phyloP scores from a whole-genome alignment of 2,113 vertebrate species.

The Odocoileus virginianus region DNA sequence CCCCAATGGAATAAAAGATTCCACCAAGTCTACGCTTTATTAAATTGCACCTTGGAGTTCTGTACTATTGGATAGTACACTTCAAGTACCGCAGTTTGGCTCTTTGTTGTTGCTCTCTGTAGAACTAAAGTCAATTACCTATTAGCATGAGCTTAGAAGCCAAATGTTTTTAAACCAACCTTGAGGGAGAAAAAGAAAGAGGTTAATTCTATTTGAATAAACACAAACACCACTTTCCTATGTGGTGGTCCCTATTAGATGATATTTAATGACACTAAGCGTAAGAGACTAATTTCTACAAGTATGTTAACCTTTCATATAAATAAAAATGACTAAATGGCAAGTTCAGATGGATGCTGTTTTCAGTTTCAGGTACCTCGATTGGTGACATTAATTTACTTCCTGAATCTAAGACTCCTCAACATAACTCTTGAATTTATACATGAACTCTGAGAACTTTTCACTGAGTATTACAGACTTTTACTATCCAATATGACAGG shows the following conservation, averaged over 20 bases:
- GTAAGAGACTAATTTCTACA: conserved; percentile 31
- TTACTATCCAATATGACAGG: background rate
- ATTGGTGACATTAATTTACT: background rate
- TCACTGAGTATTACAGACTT: background rate
- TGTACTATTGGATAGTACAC: background rate
- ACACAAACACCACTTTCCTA: background rate
- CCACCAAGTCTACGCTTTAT: conserved; percentile 40
- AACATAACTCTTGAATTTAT: background rate
- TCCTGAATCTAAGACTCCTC: background rate
- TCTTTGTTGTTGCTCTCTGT: conserved; percentile 18
- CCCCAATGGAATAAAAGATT: conserved; percentile 33
- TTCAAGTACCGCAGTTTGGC: conserved; percentile 19
- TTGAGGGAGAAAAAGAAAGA: background rate
- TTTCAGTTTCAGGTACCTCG: background rate
- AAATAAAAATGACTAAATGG: background rate
- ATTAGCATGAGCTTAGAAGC: conserved; percentile 24
- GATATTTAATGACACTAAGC: conserved; percentile 17
- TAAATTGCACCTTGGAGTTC: conserved; percentile 10
- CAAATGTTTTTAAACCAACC: conserved; percentile 40
- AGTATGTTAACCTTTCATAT: background rate
- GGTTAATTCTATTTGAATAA: conserved; percentile 28
- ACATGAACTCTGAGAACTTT: background rate
- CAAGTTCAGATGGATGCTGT: background rate
- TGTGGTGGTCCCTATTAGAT: background rate
- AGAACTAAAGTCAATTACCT: conserved; percentile 35